Evolutionary conservation across 1,140 invertebrate species (phyloP), one percentile per base, ranked within the genome.

Genomic region (Drosophila rhopaloa): DNA sequence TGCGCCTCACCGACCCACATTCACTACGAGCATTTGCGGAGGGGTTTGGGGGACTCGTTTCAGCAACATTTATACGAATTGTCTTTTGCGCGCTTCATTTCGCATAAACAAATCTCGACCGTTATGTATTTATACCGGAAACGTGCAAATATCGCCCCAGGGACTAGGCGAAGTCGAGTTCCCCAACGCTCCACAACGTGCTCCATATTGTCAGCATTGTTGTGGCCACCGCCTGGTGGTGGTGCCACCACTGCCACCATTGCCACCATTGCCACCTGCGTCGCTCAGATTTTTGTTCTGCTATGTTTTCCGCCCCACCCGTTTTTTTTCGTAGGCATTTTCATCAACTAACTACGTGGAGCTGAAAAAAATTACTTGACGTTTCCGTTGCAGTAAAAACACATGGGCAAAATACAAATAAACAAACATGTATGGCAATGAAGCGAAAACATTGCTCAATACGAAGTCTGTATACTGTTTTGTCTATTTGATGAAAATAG

Each of bases 71-170:
- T 86, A 89, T 89, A 80, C 83, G 83, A 86, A 86, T 86, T 86
- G 83, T 86, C 83, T 86, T 88, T 76, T 86, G 83, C 81, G 83
- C 83, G 83, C 83, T 86, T 86, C 83, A 86, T 86, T 86, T 86
- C 83, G 83, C 83, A 86, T 86, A 86, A 86, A 86, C 83, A 86
- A 86, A 86, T 86, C 83, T 86, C 83, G 67, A 74, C 71, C 76
- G 83, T 88, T 86, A 84, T 86, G 86, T 86, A 86, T 86, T 86
- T 86, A 89, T 86, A 88, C 84, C 83, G 83, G 83, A 86, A 86
- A 86, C 83, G 83, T 86, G 83, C 83, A 86, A 86, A 86, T 86
- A 86, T 88, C 83, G 79, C 83, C 83, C 83, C 63, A 76, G 83
- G 83, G 83, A 88, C 83, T 89, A 86, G 83, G 84, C 79, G 56